phyloP scores from a whole-genome alignment of 2,888 invertebrate genomes.

The Catocala fraxini region DNA sequence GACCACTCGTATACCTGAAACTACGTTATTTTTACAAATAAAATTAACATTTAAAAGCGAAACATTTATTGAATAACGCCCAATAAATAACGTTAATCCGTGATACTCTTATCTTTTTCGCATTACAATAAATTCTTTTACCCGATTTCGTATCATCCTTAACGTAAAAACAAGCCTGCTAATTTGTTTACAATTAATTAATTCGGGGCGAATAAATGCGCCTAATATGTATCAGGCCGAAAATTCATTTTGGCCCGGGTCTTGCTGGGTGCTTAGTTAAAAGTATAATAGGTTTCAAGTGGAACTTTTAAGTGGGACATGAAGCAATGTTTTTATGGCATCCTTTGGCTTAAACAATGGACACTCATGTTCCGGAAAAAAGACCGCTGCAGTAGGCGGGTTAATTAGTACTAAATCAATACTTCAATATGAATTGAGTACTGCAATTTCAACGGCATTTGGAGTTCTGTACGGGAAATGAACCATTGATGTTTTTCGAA shows the following conservation, averaged over 20 bases:
- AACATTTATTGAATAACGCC: slow-evolving; percentile 18
- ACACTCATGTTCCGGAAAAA: slow-evolving; percentile 52
- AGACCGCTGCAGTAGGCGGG: slow-evolving; percentile 43
- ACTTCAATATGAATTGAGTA: slow-evolving; percentile 39
- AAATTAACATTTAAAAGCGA: slow-evolving; percentile 21
- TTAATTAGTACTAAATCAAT: slow-evolving; percentile 65
- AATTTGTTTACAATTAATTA: slow-evolving; percentile 72
- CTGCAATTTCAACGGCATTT: slow-evolving; percentile 18
- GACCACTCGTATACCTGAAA: not conserved
- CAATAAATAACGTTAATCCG: slow-evolving; percentile 43
- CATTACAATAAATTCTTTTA: slow-evolving; percentile 43
- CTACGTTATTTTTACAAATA: slow-evolving; percentile 15
- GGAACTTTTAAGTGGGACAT: slow-evolving; percentile 68
- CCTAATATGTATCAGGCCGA: slow-evolving; percentile 57
- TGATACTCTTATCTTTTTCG: slow-evolving; percentile 47
- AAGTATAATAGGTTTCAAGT: slow-evolving; percentile 80
- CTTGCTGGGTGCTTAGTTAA: slow-evolving; percentile 66
- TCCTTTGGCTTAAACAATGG: slow-evolving; percentile 63
- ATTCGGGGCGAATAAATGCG: slow-evolving; percentile 52
- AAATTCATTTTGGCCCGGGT: slow-evolving; percentile 64
- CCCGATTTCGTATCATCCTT: slow-evolving; percentile 32
- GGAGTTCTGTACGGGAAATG: slow-evolving; percentile 9
- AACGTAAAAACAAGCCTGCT: slow-evolving; percentile 51
- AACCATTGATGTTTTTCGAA: not conserved
- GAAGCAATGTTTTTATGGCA: slow-evolving; percentile 64